These are phyloP conservation scores for Corythornis cristatus DNA, from an alignment of 2,113 vertebrate species.

Conservation along the genomic window DNA sequence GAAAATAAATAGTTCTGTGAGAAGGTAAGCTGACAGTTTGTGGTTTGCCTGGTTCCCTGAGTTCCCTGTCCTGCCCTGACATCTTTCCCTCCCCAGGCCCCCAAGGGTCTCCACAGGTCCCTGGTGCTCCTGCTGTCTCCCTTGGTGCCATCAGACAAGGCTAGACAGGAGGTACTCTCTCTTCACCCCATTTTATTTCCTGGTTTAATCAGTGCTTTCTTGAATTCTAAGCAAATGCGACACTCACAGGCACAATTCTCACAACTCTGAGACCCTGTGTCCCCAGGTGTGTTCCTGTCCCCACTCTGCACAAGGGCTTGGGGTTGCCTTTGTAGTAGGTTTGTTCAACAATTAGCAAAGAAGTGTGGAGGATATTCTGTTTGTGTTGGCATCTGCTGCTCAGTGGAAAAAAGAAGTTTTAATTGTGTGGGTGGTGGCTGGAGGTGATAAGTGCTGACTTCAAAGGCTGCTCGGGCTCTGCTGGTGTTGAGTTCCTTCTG, in stretches of 20 bases:
- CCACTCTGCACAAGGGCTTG: background rate
- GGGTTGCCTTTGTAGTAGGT: background rate
- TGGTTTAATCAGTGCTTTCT: background rate
- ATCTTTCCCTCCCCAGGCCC: background rate
- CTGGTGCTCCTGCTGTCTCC: fast-evolving
- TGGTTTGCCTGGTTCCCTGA: background rate
- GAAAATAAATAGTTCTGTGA: background rate
- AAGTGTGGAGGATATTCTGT: background rate
- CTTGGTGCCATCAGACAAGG: background rate
- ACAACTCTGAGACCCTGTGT: fast-evolving
- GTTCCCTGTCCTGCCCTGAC: background rate
- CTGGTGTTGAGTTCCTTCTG: background rate
- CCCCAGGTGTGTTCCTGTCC: fast-evolving
- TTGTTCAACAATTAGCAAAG: background rate
- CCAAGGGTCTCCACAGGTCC: background rate
- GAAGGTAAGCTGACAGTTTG: background rate
- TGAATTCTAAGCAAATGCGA: background rate
- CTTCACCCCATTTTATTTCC: background rate
- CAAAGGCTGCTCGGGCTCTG: background rate
- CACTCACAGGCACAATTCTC: background rate
- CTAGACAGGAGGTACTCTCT: background rate
- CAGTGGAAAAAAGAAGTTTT: background rate
- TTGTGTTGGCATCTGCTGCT: background rate
- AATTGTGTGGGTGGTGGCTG: background rate
- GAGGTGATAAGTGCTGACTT: conserved; percentile 22